Conservation (phyloP, 2,113 vertebrate genomes). For the Cyanoderma ruficeps region DNA sequence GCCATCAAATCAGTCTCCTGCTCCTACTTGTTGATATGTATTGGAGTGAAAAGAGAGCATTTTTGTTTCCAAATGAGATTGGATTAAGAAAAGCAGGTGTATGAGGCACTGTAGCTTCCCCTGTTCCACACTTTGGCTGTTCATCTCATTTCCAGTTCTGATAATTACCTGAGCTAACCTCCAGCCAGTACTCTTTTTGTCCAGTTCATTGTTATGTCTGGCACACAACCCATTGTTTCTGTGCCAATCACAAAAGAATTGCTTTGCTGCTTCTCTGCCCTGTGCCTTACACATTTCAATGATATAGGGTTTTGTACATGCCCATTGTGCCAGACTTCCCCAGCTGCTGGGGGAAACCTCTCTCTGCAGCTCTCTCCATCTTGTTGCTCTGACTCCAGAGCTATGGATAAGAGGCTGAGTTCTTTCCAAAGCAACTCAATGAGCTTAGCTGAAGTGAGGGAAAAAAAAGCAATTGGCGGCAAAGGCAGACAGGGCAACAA, state of each 20-base stretch:
- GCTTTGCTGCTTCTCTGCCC: background rate
- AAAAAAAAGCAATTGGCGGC: background rate
- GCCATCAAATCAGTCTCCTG: background rate
- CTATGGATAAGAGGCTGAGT: background rate
- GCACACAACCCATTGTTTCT: background rate
- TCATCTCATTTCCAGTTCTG: background rate
- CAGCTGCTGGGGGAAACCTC: background rate
- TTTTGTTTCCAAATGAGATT: background rate
- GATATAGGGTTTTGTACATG: background rate
- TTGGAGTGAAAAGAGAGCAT: background rate
- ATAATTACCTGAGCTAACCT: slow-evolving; percentile 26
- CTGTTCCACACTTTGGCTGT: background rate
- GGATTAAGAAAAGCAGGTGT: slow-evolving; percentile 12
- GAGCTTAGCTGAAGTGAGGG: background rate
- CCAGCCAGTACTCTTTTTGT: background rate
- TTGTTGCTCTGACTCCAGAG: slow-evolving; percentile 1
- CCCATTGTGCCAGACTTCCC: background rate
- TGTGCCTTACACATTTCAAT: background rate
- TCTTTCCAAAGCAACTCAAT: slow-evolving; percentile 15
- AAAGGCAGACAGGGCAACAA: slow-evolving; percentile 4
- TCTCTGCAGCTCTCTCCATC: background rate
- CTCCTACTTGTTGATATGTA: background rate
- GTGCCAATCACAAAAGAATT: background rate
- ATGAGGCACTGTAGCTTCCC: background rate
- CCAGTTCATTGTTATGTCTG: background rate